A percentile compares a stretch with the other conserved stretches of the same genome.
Evolutionary conservation across 2,797 vertebrate genomes (phyloP).

Genomic region (Echeneis naucrates): DNA sequence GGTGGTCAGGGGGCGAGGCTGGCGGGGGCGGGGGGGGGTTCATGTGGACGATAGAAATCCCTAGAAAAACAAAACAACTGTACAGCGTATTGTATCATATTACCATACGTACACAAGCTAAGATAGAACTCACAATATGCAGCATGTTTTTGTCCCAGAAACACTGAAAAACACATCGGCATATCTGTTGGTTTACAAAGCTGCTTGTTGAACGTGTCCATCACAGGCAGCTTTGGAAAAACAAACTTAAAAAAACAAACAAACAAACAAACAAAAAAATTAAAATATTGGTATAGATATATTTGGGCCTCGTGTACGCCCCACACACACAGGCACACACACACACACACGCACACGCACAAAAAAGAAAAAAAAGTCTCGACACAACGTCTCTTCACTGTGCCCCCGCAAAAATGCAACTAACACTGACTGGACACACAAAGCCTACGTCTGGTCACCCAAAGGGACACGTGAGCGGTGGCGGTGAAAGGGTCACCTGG

Average conservation of each 20-base stretch:
- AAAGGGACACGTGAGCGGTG: constrained; percentile 53
- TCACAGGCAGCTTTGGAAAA: constrained; percentile 73
- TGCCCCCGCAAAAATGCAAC: constrained; percentile 66
- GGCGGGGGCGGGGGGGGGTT: neutral
- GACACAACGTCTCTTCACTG: constrained; percentile 58
- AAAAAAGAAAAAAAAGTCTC: constrained; percentile 46
- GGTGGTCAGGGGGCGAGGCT: neutral
- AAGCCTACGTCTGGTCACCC: constrained; percentile 71
- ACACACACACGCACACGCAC: neutral
- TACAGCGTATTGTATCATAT: constrained; percentile 79
- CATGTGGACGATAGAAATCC: constrained; percentile 50
- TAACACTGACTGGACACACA: constrained; percentile 81
- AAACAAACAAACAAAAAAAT: no score
- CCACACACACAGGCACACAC: constrained; percentile 65
- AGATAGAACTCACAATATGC: constrained; percentile 82
- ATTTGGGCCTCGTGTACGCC: constrained; percentile 59
- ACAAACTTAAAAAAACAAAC: constrained; percentile 37
- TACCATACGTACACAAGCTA: constrained; percentile 82
- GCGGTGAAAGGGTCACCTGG: constrained; percentile 64
- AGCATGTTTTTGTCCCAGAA: constrained; percentile 77
- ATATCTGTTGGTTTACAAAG: constrained; percentile 75
- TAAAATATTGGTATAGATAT: constrained; percentile 63
- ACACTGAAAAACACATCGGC: constrained; percentile 77
- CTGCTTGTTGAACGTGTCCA: constrained; percentile 51
- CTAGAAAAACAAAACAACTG: constrained; percentile 68